Conservation (phyloP, 2,797 vertebrate species). For the Pogoniulus pusillus region DNA sequence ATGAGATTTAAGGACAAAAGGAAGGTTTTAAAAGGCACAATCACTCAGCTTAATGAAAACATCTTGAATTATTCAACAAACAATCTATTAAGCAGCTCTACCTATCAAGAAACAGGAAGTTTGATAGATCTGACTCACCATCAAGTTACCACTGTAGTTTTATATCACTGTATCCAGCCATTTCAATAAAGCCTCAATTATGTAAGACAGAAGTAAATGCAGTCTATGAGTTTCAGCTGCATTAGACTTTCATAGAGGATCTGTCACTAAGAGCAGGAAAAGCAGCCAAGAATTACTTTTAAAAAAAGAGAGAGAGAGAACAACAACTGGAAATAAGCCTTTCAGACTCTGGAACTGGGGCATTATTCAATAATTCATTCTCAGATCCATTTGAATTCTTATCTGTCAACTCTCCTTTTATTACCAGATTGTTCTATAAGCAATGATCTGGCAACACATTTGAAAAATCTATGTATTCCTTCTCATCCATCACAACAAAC, state of each 20-base stretch:
- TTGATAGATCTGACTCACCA: constrained; percentile 2
- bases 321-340: not conserved
- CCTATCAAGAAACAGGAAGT: not conserved
- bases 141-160: not conserved
- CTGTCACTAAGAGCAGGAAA: constrained; percentile 19
- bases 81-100: constrained; percentile 14
- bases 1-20: constrained; percentile 20
- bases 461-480: constrained; percentile 51
- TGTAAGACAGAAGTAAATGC: not conserved
- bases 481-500: constrained; percentile 54
- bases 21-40: constrained; percentile 10
- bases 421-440: constrained; percentile 57
- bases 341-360: not conserved
- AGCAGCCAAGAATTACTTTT: not conserved
- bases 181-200: not conserved
- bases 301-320: not conserved
- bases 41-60: constrained; percentile 54
- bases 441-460: constrained; percentile 45
- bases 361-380: constrained; percentile 21
- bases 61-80: constrained; percentile 52
- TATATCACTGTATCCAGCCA: not conserved
- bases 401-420: constrained; percentile 52
- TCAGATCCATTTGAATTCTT: constrained; percentile 45
- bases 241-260: not conserved
- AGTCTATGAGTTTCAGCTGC: not conserved